phyloP scores from a whole-genome alignment of 2,797 vertebrate genomes.

The Coregonus ussuriensis region DNA sequence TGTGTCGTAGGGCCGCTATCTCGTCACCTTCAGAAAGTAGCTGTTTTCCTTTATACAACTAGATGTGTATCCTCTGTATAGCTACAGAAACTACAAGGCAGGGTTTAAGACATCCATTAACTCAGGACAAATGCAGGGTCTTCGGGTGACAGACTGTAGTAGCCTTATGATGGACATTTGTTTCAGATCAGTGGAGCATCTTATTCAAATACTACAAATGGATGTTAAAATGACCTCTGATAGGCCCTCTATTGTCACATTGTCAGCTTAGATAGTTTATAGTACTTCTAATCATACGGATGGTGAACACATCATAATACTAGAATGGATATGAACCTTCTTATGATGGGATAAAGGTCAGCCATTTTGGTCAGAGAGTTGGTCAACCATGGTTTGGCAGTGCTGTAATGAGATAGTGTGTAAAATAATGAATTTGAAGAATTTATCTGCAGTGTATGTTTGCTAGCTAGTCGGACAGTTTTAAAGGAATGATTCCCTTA shows the following conservation, averaged over 20 bases:
- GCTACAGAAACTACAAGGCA: slow-evolving; percentile 28
- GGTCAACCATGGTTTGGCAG: too few species aligned
- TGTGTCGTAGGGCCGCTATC: slow-evolving; percentile 23
- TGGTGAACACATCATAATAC: neutral
- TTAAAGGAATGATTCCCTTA: too few species aligned
- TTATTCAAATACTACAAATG: slow-evolving; percentile 19
- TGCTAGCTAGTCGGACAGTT: too few species aligned
- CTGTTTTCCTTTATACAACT: slow-evolving; percentile 22
- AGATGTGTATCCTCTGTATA: slow-evolving; percentile 33
- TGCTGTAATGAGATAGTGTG: too few species aligned
- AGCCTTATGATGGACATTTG: slow-evolving; percentile 26
- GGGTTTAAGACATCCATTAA: slow-evolving; percentile 42
- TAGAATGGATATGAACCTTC: too few species aligned
- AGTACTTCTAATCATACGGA: neutral
- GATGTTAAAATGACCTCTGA: too few species aligned
- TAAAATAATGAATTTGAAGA: too few species aligned
- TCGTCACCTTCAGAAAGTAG: slow-evolving; percentile 39
- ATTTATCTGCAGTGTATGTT: too few species aligned
- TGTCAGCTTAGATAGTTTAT: neutral
- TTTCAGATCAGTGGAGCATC: slow-evolving; percentile 12
- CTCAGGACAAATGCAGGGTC: slow-evolving; percentile 13
- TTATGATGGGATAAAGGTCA: too few species aligned
- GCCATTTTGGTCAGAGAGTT: too few species aligned
- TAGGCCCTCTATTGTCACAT: neutral
- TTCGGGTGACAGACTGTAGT: neutral